Evolutionary conservation across 2,113 vertebrate species (phyloP).

Genomic region (Anolis sagrei): DNA sequence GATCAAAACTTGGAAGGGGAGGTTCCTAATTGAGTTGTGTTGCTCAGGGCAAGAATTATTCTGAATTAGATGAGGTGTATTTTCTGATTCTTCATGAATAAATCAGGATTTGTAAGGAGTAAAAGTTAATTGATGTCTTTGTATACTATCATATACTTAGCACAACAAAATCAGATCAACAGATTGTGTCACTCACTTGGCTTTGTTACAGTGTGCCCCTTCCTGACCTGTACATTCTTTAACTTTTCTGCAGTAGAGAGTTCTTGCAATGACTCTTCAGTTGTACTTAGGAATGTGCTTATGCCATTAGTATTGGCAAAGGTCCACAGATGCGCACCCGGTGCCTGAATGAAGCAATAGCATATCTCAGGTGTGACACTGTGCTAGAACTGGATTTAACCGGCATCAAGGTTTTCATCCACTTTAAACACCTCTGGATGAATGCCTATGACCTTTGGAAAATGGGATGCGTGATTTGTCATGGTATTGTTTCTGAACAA

Average conservation of each 20-base stretch:
- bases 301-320: background rate
- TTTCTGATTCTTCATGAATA: background rate
- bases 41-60: background rate
- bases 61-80: background rate
- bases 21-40: no score
- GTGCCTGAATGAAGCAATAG: background rate
- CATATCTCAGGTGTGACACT: background rate
- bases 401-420: background rate
- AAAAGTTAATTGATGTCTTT: background rate
- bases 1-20: no score
- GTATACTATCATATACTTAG: background rate
- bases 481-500: conserved; percentile 16
- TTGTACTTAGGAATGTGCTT: background rate
- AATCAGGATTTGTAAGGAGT: background rate
- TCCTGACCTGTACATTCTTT: background rate
- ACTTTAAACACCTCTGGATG: background rate
- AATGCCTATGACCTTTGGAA: background rate
- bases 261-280: background rate
- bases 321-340: background rate
- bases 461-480: background rate
- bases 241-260: background rate
- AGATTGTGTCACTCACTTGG: background rate
- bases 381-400: background rate
- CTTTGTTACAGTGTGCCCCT: background rate
- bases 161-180: background rate